These are phyloP conservation scores for Poecilia wingei DNA, from an alignment of 2,797 vertebrate genomes.

Conservation along the genomic window DNA sequence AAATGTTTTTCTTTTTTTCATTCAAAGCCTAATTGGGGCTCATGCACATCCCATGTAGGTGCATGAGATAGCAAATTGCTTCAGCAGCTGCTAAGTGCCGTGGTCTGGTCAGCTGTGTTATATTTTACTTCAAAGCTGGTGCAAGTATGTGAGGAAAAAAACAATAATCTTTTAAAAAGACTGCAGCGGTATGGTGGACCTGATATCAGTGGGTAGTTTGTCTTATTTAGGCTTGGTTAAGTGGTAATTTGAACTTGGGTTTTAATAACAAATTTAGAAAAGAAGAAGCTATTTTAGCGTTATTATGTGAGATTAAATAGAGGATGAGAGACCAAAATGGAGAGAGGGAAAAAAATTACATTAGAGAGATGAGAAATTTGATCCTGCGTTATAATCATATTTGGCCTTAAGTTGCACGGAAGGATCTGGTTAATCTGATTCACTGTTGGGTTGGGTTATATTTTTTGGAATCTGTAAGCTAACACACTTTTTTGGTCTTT, in stretches of 20 bases:
- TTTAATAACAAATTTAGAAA: constrained; percentile 22
- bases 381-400: background rate
- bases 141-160: background rate
- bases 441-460: background rate
- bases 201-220: constrained; percentile 13
- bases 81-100: constrained; percentile 48
- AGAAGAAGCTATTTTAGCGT: constrained; percentile 47
- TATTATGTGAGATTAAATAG: constrained; percentile 7
- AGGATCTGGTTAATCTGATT: background rate
- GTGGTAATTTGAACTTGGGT: constrained; percentile 24
- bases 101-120: constrained; percentile 33
- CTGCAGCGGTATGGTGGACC: background rate
- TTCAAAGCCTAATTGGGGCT: constrained; percentile 46
- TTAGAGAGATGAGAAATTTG: background rate
- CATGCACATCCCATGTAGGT: constrained; percentile 9
- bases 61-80: constrained; percentile 42
- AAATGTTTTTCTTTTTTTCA: constrained; percentile 42
- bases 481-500: background rate
- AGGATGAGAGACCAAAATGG: background rate
- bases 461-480: background rate
- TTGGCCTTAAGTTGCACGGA: background rate
- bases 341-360: background rate
- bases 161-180: background rate
- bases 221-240: constrained; percentile 42
- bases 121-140: constrained; percentile 30